Conservation (phyloP, 2,888 invertebrate species). For the Alviniconcha strummeri region DNA sequence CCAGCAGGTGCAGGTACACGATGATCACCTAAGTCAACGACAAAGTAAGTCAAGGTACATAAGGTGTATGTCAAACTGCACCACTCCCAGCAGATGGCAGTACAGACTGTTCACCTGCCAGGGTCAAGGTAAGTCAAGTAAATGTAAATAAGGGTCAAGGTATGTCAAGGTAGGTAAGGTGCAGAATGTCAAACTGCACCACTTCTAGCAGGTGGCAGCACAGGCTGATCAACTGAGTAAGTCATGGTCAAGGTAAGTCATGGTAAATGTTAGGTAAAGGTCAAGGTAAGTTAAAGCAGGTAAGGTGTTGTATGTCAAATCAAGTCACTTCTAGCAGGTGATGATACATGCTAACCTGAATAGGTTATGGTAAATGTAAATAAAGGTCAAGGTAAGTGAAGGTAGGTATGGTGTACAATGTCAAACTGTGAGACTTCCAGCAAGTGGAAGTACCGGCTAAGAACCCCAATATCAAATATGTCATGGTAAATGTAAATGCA, state of each 20-base stretch:
- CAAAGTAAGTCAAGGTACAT: no score
- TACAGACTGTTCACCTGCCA: conserved; percentile 57
- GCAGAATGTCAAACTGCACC: background rate
- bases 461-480: no score
- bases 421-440: no score
- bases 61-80: conserved; percentile 68
- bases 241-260: no score
- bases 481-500: no score
- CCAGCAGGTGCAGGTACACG: conserved; percentile 58
- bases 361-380: no score
- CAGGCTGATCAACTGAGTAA: background rate
- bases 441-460: no score
- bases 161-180: no score
- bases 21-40: conserved; percentile 50
- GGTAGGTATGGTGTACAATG: no score
- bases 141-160: background rate
- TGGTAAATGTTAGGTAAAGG: no score
- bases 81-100: conserved; percentile 57
- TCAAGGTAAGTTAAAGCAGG: background rate
- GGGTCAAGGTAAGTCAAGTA: background rate
- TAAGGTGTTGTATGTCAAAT: conserved; percentile 61
- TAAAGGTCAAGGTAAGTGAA: no score
- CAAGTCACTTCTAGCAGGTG: conserved; percentile 60
- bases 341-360: conserved; percentile 45
- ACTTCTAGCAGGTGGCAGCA: background rate